phyloP scores from a whole-genome alignment of 2,888 invertebrate species.

The Heliconius ethilla region DNA sequence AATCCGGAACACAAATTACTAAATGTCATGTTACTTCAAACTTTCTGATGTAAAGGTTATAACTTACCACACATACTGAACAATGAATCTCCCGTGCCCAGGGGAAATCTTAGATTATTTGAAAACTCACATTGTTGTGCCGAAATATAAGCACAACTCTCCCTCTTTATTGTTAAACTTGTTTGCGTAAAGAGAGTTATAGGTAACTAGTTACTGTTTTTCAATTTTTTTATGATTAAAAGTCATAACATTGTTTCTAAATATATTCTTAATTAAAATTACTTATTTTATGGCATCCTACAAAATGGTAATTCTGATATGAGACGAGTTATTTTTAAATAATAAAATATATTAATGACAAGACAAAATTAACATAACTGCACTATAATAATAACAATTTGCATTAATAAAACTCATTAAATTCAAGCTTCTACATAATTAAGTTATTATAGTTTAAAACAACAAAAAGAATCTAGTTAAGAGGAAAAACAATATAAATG shows the following conservation, averaged over 20 bases:
- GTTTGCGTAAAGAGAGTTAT: slow-evolving; percentile 14
- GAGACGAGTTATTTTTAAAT: neutral
- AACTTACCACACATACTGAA: slow-evolving; percentile 44
- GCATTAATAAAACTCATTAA: neutral
- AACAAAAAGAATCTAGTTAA: slow-evolving; percentile 44
- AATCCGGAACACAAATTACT: slow-evolving; percentile 21
- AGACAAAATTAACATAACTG: neutral
- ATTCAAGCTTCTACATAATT: neutral
- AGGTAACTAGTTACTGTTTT: neutral
- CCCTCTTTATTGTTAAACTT: slow-evolving; percentile 38
- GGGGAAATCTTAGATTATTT: slow-evolving; percentile 52
- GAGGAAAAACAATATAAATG: slow-evolving; percentile 47
- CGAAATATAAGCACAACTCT: slow-evolving; percentile 43
- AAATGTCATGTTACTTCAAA: slow-evolving; percentile 29
- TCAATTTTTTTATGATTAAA: neutral
- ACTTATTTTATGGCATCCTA: neutral
- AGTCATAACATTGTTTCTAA: neutral
- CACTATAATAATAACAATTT: slow-evolving; percentile 2
- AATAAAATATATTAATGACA: neutral
- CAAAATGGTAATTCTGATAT: neutral
- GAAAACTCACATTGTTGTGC: slow-evolving; percentile 46
- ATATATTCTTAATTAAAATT: neutral
- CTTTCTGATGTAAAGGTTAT: slow-evolving; percentile 31
- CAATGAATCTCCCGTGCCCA: slow-evolving; percentile 48
- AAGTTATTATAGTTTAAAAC: slow-evolving; percentile 19